Base-by-base conservation (phyloP, 64 coral and sea anemone genomes). In the Montipora cactus region DNA sequence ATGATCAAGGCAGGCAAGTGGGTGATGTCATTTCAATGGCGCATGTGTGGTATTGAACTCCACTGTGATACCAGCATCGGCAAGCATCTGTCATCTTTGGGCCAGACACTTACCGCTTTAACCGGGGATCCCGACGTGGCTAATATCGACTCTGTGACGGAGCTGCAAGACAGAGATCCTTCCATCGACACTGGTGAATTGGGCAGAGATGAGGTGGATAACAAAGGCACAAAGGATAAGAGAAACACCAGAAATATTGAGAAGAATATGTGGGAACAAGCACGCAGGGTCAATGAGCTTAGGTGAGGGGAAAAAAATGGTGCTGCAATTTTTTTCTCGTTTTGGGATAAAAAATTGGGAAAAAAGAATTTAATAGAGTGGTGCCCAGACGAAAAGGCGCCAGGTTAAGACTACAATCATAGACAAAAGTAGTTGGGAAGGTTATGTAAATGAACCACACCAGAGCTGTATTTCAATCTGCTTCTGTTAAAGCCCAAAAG, bases 21-120 rank as follows among this genome's bases (percentile, higher is more conserved):
- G 98, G 92, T 99, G 52, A 96, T 99, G 98, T 99, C 98, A 13
- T 89, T 99, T 79, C 95, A 92, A 2, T 99, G 98, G 98, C 92
- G 96, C 70, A 99, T 99, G 98, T 90, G 95, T 64, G 98, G 98
- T 48, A 93, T 99, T 79, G 98, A 99, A 76, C 75, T 99, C 8
- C 92, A 96, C 47, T 96, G 92, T 21, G 98, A 99, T 67, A 99
- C 95, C 13, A 92, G 92, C 21, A 99, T 99, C 57, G 98, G 98
- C 49, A 99, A 99, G 64, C 93, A 87, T 20, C 74, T 99, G 58
- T 94, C 92, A 49, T 88, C 94, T 15, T 75, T 99, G 78, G 98
- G 89, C 8, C 90, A 96, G 25, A 99, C 98, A 16, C 85, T 99
- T 48, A 99, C 98, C 19, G 83, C 98, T 15, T 76, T 99, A 44